Evolutionary conservation across 2,113 vertebrate species (phyloP).

Genomic region (Phocoena phocoena): DNA sequence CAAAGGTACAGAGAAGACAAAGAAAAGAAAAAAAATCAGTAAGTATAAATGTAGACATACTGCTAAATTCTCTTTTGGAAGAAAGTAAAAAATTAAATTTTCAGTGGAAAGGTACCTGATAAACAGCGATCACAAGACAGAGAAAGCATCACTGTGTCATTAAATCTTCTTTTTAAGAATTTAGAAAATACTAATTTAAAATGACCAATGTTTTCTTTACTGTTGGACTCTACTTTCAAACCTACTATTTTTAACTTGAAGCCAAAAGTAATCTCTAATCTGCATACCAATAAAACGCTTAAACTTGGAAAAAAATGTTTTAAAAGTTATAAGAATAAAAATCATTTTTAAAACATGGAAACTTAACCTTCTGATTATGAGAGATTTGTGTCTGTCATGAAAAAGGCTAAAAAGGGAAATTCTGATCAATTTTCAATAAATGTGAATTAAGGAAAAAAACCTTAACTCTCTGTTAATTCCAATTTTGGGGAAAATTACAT

Average conservation of each 20-base stretch:
- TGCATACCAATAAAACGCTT: neutral
- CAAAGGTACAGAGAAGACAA: neutral
- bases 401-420: neutral
- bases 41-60: neutral
- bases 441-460: neutral
- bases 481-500: constrained; percentile 10
- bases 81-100: neutral
- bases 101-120: neutral
- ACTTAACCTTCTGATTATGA: neutral
- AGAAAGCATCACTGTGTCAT: neutral
- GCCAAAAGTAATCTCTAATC: neutral
- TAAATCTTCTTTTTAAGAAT: neutral
- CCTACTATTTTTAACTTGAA: neutral
- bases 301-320: neutral
- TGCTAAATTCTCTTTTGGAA: neutral
- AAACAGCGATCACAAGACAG: neutral
- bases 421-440: neutral
- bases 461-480: neutral
- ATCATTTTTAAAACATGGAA: neutral
- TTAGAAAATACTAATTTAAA: neutral
- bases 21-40: neutral
- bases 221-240: neutral
- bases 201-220: neutral
- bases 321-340: neutral
- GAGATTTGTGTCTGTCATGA: neutral